Conservation (phyloP, 2,888 invertebrate species). For the Timema cristinae region DNA sequence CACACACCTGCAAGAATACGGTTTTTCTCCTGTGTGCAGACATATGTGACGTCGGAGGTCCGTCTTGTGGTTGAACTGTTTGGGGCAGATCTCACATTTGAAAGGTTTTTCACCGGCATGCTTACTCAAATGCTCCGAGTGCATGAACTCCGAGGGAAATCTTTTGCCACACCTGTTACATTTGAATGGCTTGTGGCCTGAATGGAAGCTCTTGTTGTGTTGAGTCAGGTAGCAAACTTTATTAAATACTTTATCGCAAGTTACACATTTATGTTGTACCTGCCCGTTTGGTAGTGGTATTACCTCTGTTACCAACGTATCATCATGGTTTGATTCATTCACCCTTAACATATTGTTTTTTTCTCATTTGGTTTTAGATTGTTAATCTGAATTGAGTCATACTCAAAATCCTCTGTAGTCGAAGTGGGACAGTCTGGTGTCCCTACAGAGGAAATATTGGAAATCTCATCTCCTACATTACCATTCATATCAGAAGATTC, state of each 20-base stretch:
- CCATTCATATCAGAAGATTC: not conserved
- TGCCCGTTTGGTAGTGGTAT: slow-evolving; percentile 38
- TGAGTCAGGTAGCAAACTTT: slow-evolving; percentile 85
- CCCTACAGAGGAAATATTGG: slow-evolving; percentile 10
- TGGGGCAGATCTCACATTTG: slow-evolving; percentile 79
- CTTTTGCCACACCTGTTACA: slow-evolving; percentile 83
- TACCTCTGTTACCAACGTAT: slow-evolving; percentile 38
- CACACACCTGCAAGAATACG: slow-evolving; percentile 76
- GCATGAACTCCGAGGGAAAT: slow-evolving; percentile 66
- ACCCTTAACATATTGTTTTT: not conserved
- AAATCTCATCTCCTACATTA: slow-evolving; percentile 16
- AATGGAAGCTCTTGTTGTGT: slow-evolving; percentile 86
- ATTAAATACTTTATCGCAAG: slow-evolving; percentile 80
- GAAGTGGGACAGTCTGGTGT: slow-evolving; percentile 19
- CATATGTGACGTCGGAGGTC: slow-evolving; percentile 83
- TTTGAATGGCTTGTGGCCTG: slow-evolving; percentile 80
- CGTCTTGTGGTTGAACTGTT: slow-evolving; percentile 88
- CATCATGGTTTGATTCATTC: slow-evolving; percentile 1
- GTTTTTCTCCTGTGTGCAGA: slow-evolving; percentile 81
- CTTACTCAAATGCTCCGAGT: slow-evolving; percentile 69
- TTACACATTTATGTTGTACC: slow-evolving; percentile 62
- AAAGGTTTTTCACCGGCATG: slow-evolving; percentile 81
- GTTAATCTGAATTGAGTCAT: slow-evolving; percentile 12
- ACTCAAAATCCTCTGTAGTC: slow-evolving; percentile 15
- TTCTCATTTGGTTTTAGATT: slow-evolving; percentile 10